phyloP scores from a whole-genome alignment of 1,140 invertebrate genomes.

The Kradibia gibbosae region DNA sequence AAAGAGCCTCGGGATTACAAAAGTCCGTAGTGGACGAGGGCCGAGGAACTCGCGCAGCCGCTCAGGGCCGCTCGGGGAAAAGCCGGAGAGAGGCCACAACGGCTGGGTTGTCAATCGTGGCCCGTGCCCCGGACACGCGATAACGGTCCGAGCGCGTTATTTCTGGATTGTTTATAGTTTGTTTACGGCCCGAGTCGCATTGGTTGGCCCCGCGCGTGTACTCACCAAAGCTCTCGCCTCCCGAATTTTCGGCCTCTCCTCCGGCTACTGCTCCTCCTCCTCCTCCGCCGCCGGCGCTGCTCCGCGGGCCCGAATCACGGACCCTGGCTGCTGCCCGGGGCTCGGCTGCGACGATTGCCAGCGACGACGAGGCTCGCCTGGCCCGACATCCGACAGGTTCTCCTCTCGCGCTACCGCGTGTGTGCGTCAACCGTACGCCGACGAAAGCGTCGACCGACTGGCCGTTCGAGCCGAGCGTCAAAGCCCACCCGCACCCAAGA shows the following conservation, averaged over 20 bases:
- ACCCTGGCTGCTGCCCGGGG: background rate
- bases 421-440: conserved; percentile 18
- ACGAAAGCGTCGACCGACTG: conserved; percentile 47
- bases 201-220: background rate
- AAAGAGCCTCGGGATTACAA: too few species aligned
- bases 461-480: conserved; percentile 13
- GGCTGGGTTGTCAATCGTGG: too few species aligned
- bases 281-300: background rate
- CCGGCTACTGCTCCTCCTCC: too few species aligned
- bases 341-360: background rate
- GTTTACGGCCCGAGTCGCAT: background rate
- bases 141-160: background rate
- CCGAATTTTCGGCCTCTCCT: background rate
- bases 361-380: background rate
- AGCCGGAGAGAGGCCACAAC: too few species aligned
- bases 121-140: too few species aligned
- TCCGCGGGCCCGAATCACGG: background rate
- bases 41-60: too few species aligned
- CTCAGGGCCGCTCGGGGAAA: background rate
- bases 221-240: background rate
- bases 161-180: conserved; percentile 42
- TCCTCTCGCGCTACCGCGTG: background rate
- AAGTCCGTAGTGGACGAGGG: too few species aligned
- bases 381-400: background rate
- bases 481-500: conserved; percentile 16